Conservation (phyloP, 2,888 invertebrate genomes). For the Tolmerus cingulatus region DNA sequence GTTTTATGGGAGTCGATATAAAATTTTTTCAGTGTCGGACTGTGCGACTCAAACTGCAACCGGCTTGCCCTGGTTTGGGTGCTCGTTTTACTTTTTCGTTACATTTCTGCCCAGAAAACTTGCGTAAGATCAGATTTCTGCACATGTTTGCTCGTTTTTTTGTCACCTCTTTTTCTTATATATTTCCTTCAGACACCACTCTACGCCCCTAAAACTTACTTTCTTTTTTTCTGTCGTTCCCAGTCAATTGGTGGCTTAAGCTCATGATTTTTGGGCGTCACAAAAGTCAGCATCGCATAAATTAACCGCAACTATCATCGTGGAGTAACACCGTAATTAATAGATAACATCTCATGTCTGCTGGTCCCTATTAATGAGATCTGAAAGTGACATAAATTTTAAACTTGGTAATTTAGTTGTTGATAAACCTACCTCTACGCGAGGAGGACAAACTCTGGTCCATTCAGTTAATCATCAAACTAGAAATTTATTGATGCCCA, state of each 20-base stretch:
- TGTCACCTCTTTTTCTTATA: neutral
- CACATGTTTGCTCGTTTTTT: neutral
- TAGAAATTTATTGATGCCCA: neutral
- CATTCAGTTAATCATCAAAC: neutral
- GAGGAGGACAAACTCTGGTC: neutral
- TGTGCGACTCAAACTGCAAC: neutral
- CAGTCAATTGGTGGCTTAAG: neutral
- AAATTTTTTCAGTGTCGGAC: neutral
- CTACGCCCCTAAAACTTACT: neutral
- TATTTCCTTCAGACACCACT: neutral
- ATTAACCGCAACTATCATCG: neutral
- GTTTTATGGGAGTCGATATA: neutral
- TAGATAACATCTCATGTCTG: conserved; percentile 22
- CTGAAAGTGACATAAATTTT: conserved; percentile 14
- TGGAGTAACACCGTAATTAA: conserved; percentile 23
- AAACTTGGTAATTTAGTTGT: neutral
- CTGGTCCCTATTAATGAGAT: neutral
- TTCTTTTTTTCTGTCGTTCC: neutral
- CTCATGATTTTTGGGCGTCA: conserved; percentile 5
- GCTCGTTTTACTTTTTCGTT: conserved; percentile 10
- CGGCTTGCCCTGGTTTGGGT: conserved; percentile 10
- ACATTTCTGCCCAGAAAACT: neutral
- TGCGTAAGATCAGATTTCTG: neutral
- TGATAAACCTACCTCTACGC: neutral
- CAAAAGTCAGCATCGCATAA: conserved; percentile 2